Conservation (phyloP, 2,113 vertebrate species). For the Tragelaphus scriptus region DNA sequence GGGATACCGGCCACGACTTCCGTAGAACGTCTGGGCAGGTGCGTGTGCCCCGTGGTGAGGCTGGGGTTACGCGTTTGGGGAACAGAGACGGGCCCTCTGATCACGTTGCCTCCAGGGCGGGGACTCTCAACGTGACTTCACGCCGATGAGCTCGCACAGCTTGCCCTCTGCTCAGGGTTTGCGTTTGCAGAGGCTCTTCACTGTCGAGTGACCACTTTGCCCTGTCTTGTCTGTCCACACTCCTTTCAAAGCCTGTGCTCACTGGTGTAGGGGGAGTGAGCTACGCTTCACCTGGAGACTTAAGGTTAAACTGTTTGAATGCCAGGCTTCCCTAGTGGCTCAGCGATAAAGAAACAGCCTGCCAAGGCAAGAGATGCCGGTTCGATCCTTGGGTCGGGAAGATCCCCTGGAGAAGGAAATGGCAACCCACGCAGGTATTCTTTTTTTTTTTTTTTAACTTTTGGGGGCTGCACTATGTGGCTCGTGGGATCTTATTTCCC, state of each 20-base stretch:
- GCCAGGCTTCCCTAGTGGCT: background rate
- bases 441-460: background rate
- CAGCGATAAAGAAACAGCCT: background rate
- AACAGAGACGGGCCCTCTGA: rapidly evolving
- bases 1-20: background rate
- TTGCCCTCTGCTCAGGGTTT: background rate
- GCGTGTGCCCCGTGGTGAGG: background rate
- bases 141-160: rapidly evolving
- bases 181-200: background rate
- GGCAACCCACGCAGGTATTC: background rate
- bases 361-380: background rate
- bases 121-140: rapidly evolving
- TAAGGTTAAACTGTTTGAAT: background rate
- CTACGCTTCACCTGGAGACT: background rate
- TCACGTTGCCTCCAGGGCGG: rapidly evolving
- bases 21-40: too few species aligned
- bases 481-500: background rate
- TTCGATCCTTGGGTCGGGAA: background rate
- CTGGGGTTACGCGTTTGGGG: background rate
- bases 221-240: rapidly evolving
- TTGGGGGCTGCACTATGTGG: background rate
- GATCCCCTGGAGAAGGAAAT: background rate
- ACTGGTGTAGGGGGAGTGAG: rapidly evolving
- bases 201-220: background rate
- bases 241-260: background rate